Conservation (phyloP, 2,113 vertebrate species). For the Rhea americana region DNA sequence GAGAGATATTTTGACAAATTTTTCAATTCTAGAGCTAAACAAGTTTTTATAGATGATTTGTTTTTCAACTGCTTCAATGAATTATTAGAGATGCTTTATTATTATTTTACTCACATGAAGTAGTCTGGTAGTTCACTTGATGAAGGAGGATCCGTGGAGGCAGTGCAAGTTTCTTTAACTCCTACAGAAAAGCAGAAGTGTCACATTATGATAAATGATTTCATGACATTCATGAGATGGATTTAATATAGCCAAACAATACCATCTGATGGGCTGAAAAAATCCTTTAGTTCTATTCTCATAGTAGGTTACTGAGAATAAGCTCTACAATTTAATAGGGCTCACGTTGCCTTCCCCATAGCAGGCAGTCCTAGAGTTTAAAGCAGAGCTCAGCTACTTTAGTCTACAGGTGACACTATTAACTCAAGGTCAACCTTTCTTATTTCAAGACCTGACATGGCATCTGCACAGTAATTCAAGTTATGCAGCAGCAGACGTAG, state of each 20-base stretch:
- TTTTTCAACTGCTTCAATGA: neutral
- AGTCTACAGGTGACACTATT: slow-evolving; percentile 50
- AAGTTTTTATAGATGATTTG: neutral
- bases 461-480: slow-evolving; percentile 69
- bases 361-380: neutral
- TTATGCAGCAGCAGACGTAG: slow-evolving; percentile 57
- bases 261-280: slow-evolving; percentile 17
- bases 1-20: slow-evolving; percentile 11
- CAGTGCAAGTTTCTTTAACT: slow-evolving; percentile 74
- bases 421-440: slow-evolving; percentile 49
- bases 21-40: slow-evolving; percentile 24
- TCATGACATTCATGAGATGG: neutral
- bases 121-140: slow-evolving; percentile 84
- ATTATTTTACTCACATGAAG: slow-evolving; percentile 80
- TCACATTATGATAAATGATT: neutral
- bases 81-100: neutral
- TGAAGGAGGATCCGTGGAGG: slow-evolving; percentile 76
- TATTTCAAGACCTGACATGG: slow-evolving; percentile 49
- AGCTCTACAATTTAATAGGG: slow-evolving; percentile 8
- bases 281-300: slow-evolving; percentile 13
- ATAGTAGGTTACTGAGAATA: slow-evolving; percentile 31
- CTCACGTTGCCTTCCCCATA: slow-evolving; percentile 4
- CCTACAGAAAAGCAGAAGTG: slow-evolving; percentile 68
- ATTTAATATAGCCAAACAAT: slow-evolving; percentile 25
- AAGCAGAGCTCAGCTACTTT: slow-evolving; percentile 13